Evolutionary conservation across 2,888 invertebrate species (phyloP).

Genomic region (Agrotis ipsilon): DNA sequence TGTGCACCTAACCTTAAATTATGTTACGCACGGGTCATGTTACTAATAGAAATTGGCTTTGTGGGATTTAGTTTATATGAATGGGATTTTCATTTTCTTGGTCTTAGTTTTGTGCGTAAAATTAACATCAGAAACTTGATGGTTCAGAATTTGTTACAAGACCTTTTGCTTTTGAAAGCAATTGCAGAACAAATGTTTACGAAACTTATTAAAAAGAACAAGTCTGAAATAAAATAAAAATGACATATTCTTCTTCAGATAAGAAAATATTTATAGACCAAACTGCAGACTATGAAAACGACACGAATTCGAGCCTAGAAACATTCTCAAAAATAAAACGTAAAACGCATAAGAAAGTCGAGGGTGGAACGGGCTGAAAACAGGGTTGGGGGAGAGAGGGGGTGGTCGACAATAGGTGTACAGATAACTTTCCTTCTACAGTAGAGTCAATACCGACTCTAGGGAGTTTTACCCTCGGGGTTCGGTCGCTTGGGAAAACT

Average conservation of each 20-base stretch:
- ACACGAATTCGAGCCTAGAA: conserved; percentile 68
- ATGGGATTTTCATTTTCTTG: background rate
- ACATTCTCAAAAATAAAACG: conserved; percentile 84
- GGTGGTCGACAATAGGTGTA: conserved; percentile 90
- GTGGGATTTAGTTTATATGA: background rate
- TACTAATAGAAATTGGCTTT: conserved; percentile 71
- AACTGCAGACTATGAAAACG: conserved; percentile 59
- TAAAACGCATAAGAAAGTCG: conserved; percentile 90
- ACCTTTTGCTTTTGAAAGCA: background rate
- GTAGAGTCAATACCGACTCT: conserved; percentile 91
- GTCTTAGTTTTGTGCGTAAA: background rate
- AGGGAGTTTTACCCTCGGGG: conserved; percentile 91
- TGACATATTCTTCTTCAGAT: conserved; percentile 6
- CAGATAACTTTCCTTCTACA: conserved; percentile 91
- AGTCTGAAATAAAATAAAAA: conserved; percentile 15
- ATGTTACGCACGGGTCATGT: conserved; percentile 76
- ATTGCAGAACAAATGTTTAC: background rate
- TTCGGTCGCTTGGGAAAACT: conserved; percentile 91
- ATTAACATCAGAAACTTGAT: no score
- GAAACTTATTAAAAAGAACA: conserved; percentile 1
- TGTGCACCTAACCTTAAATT: conserved; percentile 84
- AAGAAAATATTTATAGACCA: conserved; percentile 42
- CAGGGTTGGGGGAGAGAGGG: conserved; percentile 73
- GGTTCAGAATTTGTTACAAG: background rate
- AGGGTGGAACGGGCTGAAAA: conserved; percentile 75